Percentiles rank a stretch among this genome's conserved stretches.
Conservation (phyloP, 2,888 invertebrate genomes). For the Arrhopalites spinosus region DNA sequence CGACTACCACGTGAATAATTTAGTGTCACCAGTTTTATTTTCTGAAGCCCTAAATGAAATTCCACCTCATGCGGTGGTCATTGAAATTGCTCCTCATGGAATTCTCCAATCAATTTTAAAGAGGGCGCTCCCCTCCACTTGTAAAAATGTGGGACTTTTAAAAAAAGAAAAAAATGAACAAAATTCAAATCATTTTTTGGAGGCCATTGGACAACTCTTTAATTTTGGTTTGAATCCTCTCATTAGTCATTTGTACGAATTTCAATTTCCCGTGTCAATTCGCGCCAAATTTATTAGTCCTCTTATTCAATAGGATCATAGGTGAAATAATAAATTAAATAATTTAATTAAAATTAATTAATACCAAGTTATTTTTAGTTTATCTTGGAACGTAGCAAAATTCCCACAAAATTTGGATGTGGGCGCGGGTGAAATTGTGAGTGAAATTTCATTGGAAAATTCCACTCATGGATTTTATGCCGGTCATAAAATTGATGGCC, state of each 20-base stretch:
- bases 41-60: constrained; percentile 61
- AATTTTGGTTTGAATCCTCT: background rate
- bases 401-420: background rate
- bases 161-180: too few relatives aligned
- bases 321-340: too few relatives aligned
- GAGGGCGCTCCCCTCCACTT: constrained; percentile 61
- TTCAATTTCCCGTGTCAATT: constrained; percentile 83
- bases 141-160: too few relatives aligned
- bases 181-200: background rate
- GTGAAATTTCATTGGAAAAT: constrained; percentile 58
- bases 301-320: constrained; percentile 85
- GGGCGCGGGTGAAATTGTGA: constrained; percentile 11
- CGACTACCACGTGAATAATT: constrained; percentile 1
- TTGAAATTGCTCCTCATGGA: constrained; percentile 21
- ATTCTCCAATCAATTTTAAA: constrained; percentile 62
- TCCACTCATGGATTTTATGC: constrained; percentile 73
- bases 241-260: background rate
- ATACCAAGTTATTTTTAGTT: background rate
- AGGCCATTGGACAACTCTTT: background rate
- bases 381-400: background rate
- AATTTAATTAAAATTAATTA: too few relatives aligned
- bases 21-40: constrained; percentile 15
- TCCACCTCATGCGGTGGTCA: constrained; percentile 63
- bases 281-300: constrained; percentile 84
- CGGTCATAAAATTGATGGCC: constrained; percentile 85